Conservation (phyloP, 2,113 vertebrate species). For the Tricholaema leucomelas region DNA sequence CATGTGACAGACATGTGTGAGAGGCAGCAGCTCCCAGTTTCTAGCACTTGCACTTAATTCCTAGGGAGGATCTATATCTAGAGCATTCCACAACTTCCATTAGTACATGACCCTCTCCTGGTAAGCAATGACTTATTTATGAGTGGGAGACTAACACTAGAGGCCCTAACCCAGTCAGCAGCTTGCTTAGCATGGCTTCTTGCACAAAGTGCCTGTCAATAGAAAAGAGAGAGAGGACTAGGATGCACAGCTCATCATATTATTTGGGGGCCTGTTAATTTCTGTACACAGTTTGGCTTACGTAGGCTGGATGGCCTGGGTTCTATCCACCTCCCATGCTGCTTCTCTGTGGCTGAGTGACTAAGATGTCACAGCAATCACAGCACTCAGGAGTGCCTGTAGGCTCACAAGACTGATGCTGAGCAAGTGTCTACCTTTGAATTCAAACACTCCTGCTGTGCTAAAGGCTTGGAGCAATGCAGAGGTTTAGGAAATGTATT, state of each 20-base stretch:
- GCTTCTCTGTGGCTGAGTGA: background rate
- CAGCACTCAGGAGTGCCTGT: background rate
- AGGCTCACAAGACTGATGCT: background rate
- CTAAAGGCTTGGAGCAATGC: background rate
- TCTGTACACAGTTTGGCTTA: background rate
- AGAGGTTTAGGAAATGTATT: background rate
- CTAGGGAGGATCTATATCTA: background rate
- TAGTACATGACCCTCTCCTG: background rate
- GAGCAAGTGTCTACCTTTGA: background rate
- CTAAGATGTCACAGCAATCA: background rate
- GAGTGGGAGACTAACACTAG: background rate
- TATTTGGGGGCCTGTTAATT: background rate
- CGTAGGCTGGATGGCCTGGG: background rate
- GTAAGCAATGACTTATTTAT: background rate
- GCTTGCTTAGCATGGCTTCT: background rate
- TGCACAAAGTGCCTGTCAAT: background rate
- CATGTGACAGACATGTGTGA: rapidly evolving
- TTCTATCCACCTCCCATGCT: background rate
- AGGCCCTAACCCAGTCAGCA: background rate
- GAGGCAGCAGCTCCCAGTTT: background rate
- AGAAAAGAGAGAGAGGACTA: no score
- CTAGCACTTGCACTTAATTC: background rate
- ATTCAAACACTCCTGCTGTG: background rate
- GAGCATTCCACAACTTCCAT: background rate
- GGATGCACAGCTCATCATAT: background rate